Evolutionary conservation across 1,140 invertebrate genomes (phyloP).

Genomic region (Drosophila leontia): DNA sequence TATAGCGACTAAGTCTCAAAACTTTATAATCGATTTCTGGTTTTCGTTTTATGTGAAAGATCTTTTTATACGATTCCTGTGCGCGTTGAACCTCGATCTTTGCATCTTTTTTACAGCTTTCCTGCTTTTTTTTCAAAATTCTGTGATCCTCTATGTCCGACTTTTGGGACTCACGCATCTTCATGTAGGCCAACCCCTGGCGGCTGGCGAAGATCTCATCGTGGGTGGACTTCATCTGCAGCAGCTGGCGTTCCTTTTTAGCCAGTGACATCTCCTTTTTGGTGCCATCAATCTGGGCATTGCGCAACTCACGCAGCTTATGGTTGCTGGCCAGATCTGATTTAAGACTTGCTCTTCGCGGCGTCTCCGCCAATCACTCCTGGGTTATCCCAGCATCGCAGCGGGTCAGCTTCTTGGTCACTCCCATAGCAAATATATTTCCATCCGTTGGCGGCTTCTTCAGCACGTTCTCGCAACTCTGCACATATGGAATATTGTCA

Average conservation of each 20-base stretch:
- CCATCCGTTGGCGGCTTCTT: constrained; percentile 89
- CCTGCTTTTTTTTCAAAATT: too few relatives aligned
- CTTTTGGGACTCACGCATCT: constrained; percentile 92
- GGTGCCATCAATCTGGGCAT: constrained; percentile 77
- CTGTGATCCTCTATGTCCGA: constrained; percentile 87
- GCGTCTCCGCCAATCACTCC: constrained; percentile 89
- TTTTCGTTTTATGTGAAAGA: too few relatives aligned
- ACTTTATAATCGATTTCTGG: too few relatives aligned
- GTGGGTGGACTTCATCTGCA: constrained; percentile 86
- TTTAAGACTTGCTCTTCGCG: constrained; percentile 85
- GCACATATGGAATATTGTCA: constrained; percentile 65
- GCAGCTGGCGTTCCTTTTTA: constrained; percentile 84
- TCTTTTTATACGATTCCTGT: too few relatives aligned
- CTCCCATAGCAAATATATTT: constrained; percentile 91
- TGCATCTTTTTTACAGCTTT: too few relatives aligned
- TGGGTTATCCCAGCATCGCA: constrained; percentile 95
- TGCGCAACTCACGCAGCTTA: constrained; percentile 69
- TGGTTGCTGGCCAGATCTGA: constrained; percentile 88
- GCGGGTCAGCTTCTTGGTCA: constrained; percentile 90
- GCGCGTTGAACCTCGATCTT: too few relatives aligned
- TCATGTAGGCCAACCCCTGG: constrained; percentile 91
- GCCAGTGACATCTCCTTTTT: constrained; percentile 86
- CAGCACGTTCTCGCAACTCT: constrained; percentile 87
- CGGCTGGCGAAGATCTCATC: constrained; percentile 92
- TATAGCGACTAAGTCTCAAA: too few relatives aligned